Base-by-base conservation (phyloP, 2,797 vertebrate genomes). In the Vipera ursinii region DNA sequence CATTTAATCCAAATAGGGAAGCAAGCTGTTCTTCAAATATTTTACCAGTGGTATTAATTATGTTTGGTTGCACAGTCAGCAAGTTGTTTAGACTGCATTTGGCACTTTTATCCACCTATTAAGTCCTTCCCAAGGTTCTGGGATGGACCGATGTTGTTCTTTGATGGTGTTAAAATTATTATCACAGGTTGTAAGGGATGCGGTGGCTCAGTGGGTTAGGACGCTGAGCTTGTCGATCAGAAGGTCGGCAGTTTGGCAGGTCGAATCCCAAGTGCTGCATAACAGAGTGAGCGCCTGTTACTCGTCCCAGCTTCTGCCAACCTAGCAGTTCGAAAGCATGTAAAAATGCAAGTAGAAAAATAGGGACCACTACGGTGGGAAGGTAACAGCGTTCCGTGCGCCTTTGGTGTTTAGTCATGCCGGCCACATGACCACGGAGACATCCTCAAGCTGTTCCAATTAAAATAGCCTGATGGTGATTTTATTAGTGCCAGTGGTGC, bases 21-120 rank as follows among this genome's bases (percentile, higher is more conserved):
- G 20, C 61, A 92, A 92, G 55, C 89, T 60, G 85, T 90, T 90
- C 53, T 87, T 90, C 38, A 20, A 56, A 73, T 60, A 87, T 28
- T 90, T 92, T 90, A 82, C 32, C 53, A 32, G 59, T 63, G 57
- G 32, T 87, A 20, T 51, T 57, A 57, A 57, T 87, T 87, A 78
- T 24, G 57, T 90, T 60, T 73, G 7, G 13, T 24, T 44, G 38
- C 20, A 78, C 3, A 44, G 20, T 82, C 38, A 48, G 38, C 73
- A 22, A 48, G 38, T 22, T 4, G 20, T 48, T 78, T 38, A 78
- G 32, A 44, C 73, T 78, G 20, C 32, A 78, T 78, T 44, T 44
- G 73, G 73, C 20, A 10, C 38, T 24, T 78, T 9, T 78, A 78
- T 78, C 38, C 15, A 20, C 15, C 15, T 20, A 38, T 38, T 6